Evolutionary conservation across 2,888 invertebrate genomes (phyloP), one percentile per base, ranked within the genome.

Genomic region (Erebia ligea): DNA sequence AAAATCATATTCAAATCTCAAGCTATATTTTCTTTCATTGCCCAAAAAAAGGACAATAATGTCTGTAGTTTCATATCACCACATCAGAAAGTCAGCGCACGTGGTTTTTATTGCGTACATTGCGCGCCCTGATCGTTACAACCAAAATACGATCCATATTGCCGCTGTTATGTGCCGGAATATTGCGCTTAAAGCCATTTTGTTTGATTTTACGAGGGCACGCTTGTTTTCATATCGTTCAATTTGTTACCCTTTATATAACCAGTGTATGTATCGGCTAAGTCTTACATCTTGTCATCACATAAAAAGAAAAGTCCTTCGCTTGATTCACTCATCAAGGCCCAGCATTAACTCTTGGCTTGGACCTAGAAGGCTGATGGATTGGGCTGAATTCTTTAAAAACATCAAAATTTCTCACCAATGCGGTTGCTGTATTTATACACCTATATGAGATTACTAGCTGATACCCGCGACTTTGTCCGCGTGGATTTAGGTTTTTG

Each of bases 81-180:
- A 52, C 21, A 70, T 50, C 45, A 63, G n/a, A 56, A 57, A 67
- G 62, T 52, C 62, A 48, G 52, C 61, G 66, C 67, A 67, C 69
- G 62, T 67, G 72, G 61, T 58, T 45, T 56, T 72, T 69, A 72
- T 72, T 69, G 63, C 62, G 62, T 62, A 66, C 68, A 71, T 52
- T 19, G 66, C 64, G 58, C 52, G 68, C 59, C 56, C 66, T 48
- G 50, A 72, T 52, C 48, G 61, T 59, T 67, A 17, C 52, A 17
- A 68, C 61, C 68, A 50, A 65, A 71, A 69, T 68, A 69, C 65
- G 59, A 61, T 72, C 66, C 56, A 69, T 69, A 72, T 72, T 62
- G 68, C 66, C 64, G 62, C 68, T 62, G 65, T 72, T 21, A 72
- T 69, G 68, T 56, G 61, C 40, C 58, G 19, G 56, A 66, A 66